These are phyloP conservation scores for Oncorhynchus tshawytscha DNA, from an alignment of 2,113 vertebrate genomes.

Conservation along the genomic window DNA sequence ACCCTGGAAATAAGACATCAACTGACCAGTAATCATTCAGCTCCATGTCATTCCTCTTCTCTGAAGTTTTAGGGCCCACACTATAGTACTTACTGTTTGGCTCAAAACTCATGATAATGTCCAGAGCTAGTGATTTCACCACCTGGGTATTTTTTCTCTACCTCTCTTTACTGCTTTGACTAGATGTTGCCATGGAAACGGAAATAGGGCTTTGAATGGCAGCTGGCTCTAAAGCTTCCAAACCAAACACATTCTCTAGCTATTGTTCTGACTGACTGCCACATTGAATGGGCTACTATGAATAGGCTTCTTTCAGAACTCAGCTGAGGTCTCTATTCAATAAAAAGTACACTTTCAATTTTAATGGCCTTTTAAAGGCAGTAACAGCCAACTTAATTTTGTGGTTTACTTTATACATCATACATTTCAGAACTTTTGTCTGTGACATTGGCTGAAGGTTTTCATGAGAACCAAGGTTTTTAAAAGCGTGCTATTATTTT, in stretches of 20 bases:
- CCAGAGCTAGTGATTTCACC: neutral
- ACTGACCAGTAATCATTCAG: constrained; percentile 27
- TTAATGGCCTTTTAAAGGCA: neutral
- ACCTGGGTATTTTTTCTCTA: neutral
- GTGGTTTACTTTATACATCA: neutral
- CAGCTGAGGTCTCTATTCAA: constrained; percentile 24
- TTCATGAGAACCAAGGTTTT: too few relatives aligned
- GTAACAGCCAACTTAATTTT: too few relatives aligned
- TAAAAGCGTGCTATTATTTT: too few relatives aligned
- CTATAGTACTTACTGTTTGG: constrained; percentile 16
- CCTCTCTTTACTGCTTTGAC: neutral
- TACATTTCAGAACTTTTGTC: neutral
- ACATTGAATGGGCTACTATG: constrained; percentile 9
- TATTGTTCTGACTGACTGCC: neutral
- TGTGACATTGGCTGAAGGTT: neutral
- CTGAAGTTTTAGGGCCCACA: constrained; percentile 39
- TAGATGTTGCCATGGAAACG: neutral
- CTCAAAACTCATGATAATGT: constrained; percentile 11
- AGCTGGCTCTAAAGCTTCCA: constrained; percentile 32
- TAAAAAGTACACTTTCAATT: neutral
- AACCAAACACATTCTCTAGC: constrained; percentile 33
- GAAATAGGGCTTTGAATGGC: constrained; percentile 32
- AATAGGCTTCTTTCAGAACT: constrained; percentile 23
- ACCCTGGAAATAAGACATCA: constrained; percentile 13
- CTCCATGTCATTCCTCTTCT: constrained; percentile 24